These are phyloP conservation scores for Nasalis larvatus DNA, from an alignment of 2,113 vertebrate species.

Conservation along the genomic window DNA sequence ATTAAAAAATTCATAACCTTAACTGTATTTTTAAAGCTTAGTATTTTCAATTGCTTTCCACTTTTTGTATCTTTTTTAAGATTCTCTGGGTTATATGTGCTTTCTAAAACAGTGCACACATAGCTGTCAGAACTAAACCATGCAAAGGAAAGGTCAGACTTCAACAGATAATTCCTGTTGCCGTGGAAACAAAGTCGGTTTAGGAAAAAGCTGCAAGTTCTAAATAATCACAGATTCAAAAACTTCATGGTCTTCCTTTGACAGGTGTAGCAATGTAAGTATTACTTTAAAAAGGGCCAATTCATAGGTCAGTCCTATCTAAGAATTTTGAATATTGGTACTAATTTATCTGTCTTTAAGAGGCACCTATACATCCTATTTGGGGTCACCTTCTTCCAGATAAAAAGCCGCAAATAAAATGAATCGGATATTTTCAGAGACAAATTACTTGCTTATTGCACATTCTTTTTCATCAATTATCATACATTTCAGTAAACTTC, in stretches of 20 bases:
- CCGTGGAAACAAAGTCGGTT: constrained; percentile 59
- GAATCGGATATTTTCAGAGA: background rate
- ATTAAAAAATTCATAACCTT: background rate
- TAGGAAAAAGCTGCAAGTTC: constrained; percentile 39
- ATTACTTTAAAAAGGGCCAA: background rate
- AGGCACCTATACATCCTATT: background rate
- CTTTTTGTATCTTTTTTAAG: background rate
- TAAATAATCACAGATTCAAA: constrained; percentile 55
- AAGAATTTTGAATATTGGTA: background rate
- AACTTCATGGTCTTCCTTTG: constrained; percentile 14
- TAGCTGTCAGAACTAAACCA: constrained; percentile 58
- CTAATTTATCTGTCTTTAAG: background rate
- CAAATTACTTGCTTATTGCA: background rate
- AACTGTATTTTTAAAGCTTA: constrained; percentile 27
- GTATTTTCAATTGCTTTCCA: constrained; percentile 2
- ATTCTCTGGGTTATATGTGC: background rate
- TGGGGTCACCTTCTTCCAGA: background rate
- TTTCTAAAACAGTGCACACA: constrained; percentile 56
- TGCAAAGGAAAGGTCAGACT: constrained; percentile 63
- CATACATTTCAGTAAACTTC: background rate
- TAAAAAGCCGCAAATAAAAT: background rate
- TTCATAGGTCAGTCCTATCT: background rate
- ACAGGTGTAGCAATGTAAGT: constrained; percentile 1
- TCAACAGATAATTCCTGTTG: constrained; percentile 61
- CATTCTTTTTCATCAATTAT: background rate